These are phyloP conservation scores for Xestia rhomboidea DNA, from an alignment of 2,888 invertebrate genomes.

Conservation along the genomic window DNA sequence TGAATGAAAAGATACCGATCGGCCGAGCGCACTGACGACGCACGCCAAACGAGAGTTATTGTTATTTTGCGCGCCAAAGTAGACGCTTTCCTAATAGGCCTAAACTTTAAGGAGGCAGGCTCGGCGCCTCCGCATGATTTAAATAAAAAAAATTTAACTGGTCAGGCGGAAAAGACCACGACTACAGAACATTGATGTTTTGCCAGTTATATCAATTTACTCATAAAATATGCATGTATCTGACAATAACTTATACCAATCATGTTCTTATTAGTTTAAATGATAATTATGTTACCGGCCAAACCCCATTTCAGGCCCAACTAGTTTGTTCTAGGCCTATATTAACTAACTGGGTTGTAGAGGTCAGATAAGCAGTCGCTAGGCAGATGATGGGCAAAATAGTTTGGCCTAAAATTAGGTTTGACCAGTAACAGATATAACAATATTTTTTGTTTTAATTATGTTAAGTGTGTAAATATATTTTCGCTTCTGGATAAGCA, in stretches of 20 bases:
- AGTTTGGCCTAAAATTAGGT: not conserved
- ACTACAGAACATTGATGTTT: not conserved
- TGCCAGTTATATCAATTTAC: not conserved
- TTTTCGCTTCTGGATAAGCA: conserved; percentile 56
- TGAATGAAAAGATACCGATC: no score
- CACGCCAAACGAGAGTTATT: no score
- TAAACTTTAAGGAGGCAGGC: no score
- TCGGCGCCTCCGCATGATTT: no score
- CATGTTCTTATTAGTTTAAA: conserved; percentile 45
- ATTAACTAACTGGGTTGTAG: not conserved
- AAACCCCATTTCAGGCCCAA: not conserved
- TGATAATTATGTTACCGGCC: not conserved
- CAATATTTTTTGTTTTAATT: conserved; percentile 26
- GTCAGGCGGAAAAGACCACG: no score
- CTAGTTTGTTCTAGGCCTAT: not conserved
- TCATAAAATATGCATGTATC: conserved; percentile 3
- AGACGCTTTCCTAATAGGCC: no score
- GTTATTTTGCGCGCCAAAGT: no score
- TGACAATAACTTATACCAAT: conserved; percentile 29
- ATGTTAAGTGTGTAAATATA: conserved; percentile 50
- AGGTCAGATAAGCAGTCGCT: not conserved
- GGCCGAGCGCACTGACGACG: no score
- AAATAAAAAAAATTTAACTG: no score
- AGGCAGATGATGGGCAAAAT: not conserved
- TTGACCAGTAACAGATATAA: not conserved